Percentiles rank a stretch among this genome's conserved stretches.
phyloP scores from a whole-genome alignment of 2,888 invertebrate genomes.

The Tineola bisselliella region DNA sequence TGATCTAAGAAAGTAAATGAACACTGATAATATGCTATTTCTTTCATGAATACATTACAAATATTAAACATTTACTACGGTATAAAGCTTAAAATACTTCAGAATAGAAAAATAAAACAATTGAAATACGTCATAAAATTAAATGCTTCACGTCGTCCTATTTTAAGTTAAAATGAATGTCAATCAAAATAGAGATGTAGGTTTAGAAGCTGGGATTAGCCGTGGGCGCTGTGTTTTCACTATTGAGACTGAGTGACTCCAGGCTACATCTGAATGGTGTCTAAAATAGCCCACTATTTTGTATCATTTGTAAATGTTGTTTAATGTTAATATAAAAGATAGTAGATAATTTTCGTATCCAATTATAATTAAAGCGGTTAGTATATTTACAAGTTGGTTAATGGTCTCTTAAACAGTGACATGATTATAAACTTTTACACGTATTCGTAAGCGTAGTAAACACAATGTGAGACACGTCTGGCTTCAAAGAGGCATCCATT shows the following conservation, averaged over 20 bases:
- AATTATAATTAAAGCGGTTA: neutral
- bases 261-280: neutral
- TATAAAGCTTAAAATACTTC: no score
- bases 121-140: neutral
- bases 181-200: neutral
- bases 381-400: neutral
- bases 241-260: neutral
- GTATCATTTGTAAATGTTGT: neutral
- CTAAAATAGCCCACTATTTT: neutral
- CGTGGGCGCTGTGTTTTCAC: neutral
- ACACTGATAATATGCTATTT: no score
- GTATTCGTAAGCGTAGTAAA: neutral
- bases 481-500: slow-evolving; percentile 14
- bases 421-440: neutral
- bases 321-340: no score
- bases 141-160: neutral
- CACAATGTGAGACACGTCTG: slow-evolving; percentile 9
- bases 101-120: neutral
- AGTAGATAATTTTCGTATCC: neutral
- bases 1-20: no score
- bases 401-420: neutral
- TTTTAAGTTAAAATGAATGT: neutral
- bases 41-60: no score
- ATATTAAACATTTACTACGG: no score
- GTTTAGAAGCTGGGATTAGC: slow-evolving; percentile 1